Evolutionary conservation across 2,797 vertebrate genomes (phyloP), one percentile per base, ranked within the genome.

Genomic region (Pterois miles): DNA sequence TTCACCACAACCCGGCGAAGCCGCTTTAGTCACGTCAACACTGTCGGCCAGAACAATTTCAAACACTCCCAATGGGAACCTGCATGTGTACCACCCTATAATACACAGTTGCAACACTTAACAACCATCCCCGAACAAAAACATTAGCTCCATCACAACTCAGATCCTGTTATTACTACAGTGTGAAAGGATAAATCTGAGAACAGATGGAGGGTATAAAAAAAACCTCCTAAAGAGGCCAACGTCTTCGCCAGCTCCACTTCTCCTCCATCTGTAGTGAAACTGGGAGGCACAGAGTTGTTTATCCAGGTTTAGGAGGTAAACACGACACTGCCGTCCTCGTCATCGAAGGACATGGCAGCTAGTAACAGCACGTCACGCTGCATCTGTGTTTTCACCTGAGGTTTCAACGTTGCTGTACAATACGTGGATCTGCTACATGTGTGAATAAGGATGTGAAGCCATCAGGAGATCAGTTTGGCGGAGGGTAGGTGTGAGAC

Each of bases 1-100:
- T 88, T 83, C 76, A 67, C 82, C 80, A 66, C 66, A 80, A 82
- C 63, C 56, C 58, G 48, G 65, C 65, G 56, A 71, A 63, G 78
- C 82, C 27, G 58, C 63, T 71, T 66, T 16, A 76, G 82, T 82
- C 84, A 67, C 58, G 84, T 82, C 86, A 89, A 87, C 81, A 73
- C 56, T 36, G 66, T 31, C 71, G 18, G 75, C 34, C 48, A 38
- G 25, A 71, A 64, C 27, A 8, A 50, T 36, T 64, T 68, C 12
- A 48, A 78, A 78, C 29, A 23, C 38, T 48, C 71, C n/a, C 71
- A 7, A 5, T 38, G 64, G 58, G 60, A 76, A 52, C 27, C 65
- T 31, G 46, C 46, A 48, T n/a, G 33, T 34, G 54, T 54, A 3
- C 60, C 72, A 54, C 52, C 75, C 70, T 18, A 29, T 34, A 40